These are phyloP conservation scores for Sebastes miniatus DNA, from an alignment of 2,797 vertebrate species.

Conservation along the genomic window DNA sequence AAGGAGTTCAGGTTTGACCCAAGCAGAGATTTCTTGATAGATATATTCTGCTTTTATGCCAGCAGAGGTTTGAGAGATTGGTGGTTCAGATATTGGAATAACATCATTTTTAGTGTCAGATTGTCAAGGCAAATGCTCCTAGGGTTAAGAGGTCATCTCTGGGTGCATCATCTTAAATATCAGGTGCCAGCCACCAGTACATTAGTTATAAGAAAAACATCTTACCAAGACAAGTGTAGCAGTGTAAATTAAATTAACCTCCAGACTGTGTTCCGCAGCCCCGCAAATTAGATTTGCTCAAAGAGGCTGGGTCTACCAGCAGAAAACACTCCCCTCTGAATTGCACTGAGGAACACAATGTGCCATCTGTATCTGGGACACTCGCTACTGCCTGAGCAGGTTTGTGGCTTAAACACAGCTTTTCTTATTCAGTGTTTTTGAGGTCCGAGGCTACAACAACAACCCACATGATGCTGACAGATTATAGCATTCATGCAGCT, in stretches of 20 bases:
- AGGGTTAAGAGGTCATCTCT: not conserved
- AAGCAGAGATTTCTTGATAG: not conserved
- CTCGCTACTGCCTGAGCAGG: slow-evolving; percentile 57
- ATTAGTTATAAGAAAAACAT: slow-evolving; percentile 47
- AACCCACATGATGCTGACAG: slow-evolving; percentile 14
- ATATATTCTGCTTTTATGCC: not conserved
- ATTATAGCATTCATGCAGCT: slow-evolving; percentile 13
- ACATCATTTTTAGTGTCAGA: not conserved
- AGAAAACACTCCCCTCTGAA: slow-evolving; percentile 65
- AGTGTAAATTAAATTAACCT: slow-evolving; percentile 75
- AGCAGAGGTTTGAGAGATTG: not conserved
- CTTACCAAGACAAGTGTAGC: slow-evolving; percentile 56
- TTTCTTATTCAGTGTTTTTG: slow-evolving; percentile 16
- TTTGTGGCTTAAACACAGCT: slow-evolving; percentile 40
- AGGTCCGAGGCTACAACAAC: slow-evolving; percentile 7
- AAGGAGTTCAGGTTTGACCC: not conserved
- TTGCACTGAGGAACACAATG: slow-evolving; percentile 69
- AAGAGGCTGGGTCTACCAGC: slow-evolving; percentile 56
- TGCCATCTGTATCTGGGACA: slow-evolving; percentile 74
- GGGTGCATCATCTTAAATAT: slow-evolving; percentile 15
- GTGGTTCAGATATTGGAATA: not conserved
- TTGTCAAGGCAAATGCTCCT: not conserved
- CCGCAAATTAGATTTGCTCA: slow-evolving; percentile 76
- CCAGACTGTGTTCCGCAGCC: slow-evolving; percentile 65
- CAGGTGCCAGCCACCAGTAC: slow-evolving; percentile 31